Evolutionary conservation across 2,888 invertebrate species (phyloP), one percentile per base, ranked within the genome.

Genomic region (Chrysolina haemoptera): DNA sequence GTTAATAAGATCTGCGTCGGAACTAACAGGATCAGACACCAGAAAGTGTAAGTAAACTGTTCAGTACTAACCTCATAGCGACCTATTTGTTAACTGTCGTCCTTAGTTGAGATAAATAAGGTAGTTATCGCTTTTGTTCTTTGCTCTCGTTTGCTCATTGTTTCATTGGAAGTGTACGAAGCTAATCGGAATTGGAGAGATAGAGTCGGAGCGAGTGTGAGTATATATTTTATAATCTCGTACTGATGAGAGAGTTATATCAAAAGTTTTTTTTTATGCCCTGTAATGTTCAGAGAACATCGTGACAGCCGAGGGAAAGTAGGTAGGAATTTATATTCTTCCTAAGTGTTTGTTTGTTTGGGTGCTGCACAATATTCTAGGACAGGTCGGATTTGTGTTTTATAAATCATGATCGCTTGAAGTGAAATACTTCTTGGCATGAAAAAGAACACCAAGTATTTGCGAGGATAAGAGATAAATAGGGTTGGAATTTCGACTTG

Each of bases 11-110:
- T 84, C 82, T 81, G 82, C 81, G 80, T 81, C 80, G 79, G 81
- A 77, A 81, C 82, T 85, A 85, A 85, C 83, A 78, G 79, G 83
- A 81, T 82, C 81, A 82, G 85, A 84, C 85, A 81, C 79, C 80
- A 81, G 84, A 81, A 85, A 85, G 84, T 85, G 85, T 86, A 86
- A 86, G 85, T 85, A 85, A 85, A 85, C 85, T 84, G 81, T 84
- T 84, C 80, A 77, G 82, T 81, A 82, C 82, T 81, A 80, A 82
- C 82, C 83, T 84, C 84, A 83, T 84, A 82, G 83, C 82, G 83
- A 81, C 82, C 84, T 85, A 86, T 86, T 86, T 86, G 86, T 86
- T 85, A 86, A 84, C 85, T 86, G 86, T 86, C 85, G 78, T 78
- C 74, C 79, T 84, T 84, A 83, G 83, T 85, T 79, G 82, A 85